These are phyloP conservation scores for Tenthredo amoena DNA, from an alignment of 2,888 invertebrate species.

Conservation along the genomic window DNA sequence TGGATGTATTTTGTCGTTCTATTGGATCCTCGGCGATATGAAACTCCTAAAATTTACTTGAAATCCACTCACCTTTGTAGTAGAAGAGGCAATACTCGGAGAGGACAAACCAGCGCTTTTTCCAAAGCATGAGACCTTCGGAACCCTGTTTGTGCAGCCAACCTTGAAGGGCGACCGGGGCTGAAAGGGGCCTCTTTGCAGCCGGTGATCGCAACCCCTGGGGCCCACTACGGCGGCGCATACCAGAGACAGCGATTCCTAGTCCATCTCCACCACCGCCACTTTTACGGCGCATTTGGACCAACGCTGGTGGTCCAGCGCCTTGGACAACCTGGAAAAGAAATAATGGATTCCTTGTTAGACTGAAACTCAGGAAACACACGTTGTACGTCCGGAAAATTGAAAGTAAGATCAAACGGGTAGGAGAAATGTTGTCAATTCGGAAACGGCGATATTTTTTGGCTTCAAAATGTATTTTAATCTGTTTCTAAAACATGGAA, in stretches of 20 bases:
- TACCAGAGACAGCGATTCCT: constrained; percentile 70
- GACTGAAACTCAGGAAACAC: background rate
- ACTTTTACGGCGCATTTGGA: constrained; percentile 73
- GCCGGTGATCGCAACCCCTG: constrained; percentile 89
- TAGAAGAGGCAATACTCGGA: constrained; percentile 96
- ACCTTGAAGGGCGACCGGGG: constrained; percentile 92
- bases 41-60: constrained; percentile 56
- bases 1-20: background rate
- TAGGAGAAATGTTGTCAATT: background rate
- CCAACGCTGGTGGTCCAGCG: constrained; percentile 65
- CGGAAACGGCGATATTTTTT: background rate
- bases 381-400: background rate
- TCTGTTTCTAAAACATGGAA: background rate
- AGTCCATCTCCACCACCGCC: constrained; percentile 71
- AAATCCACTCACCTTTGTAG: constrained; percentile 88
- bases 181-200: constrained; percentile 91
- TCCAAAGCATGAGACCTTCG: constrained; percentile 95
- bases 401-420: background rate
- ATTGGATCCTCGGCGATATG: background rate
- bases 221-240: constrained; percentile 75
- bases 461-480: background rate
- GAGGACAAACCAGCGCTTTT: constrained; percentile 96
- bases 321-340: constrained; percentile 68
- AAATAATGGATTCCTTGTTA: background rate
- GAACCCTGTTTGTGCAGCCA: constrained; percentile 97